phyloP scores from a whole-genome alignment of 2,797 vertebrate species.

The Anas capensis region DNA sequence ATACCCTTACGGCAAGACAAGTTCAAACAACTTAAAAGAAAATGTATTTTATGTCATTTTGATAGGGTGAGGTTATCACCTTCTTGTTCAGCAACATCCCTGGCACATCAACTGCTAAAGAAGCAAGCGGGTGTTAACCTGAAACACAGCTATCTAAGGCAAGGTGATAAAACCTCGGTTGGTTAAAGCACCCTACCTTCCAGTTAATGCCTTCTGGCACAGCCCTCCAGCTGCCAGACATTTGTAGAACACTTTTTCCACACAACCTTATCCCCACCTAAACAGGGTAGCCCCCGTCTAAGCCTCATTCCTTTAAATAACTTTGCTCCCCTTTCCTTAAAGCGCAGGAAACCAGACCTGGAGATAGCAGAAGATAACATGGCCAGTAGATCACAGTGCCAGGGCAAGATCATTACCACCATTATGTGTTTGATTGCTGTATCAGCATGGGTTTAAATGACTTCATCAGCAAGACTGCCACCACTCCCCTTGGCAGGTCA shows the following conservation, averaged over 20 bases:
- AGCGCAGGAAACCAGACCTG: not conserved
- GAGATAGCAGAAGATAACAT: rapidly evolving
- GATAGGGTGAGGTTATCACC: constrained; percentile 46
- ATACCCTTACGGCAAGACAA: constrained; percentile 31
- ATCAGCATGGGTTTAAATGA: rapidly evolving
- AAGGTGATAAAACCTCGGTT: constrained; percentile 1
- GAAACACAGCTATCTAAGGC: constrained; percentile 38
- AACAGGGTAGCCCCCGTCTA: not conserved
- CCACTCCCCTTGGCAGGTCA: not conserved
- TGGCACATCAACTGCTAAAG: not conserved
- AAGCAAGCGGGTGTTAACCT: not conserved
- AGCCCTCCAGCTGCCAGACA: not conserved
- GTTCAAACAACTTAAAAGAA: constrained; percentile 62
- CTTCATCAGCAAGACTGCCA: not conserved
- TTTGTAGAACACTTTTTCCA: not conserved
- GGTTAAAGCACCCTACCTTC: not conserved
- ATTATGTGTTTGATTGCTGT: rapidly evolving
- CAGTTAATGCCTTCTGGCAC: not conserved
- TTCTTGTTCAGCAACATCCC: constrained; percentile 33
- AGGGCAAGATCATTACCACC: not conserved
- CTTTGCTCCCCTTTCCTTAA: not conserved
- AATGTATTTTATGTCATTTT: constrained; percentile 63
- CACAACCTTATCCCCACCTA: not conserved
- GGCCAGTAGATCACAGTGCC: not conserved
- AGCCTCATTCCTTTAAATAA: not conserved